Conservation (phyloP, 2,113 vertebrate species). For the Eptesicus fuscus region DNA sequence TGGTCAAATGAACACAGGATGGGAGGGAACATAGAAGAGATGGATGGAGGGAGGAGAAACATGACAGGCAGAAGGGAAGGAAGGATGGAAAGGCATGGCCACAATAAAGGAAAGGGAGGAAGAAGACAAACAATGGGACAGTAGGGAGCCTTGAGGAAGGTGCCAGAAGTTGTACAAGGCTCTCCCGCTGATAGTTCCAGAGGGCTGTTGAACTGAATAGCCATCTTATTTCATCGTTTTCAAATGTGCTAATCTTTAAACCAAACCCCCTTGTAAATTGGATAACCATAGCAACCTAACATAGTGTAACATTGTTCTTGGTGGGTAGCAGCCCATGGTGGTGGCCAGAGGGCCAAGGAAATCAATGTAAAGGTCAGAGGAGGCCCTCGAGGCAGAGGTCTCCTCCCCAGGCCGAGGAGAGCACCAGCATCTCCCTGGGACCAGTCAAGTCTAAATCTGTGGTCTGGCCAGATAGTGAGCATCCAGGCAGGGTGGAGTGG, state of each 20-base stretch:
- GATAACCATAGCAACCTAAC: conserved; percentile 1
- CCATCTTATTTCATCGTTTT: background rate
- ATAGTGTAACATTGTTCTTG: background rate
- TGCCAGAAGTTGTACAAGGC: background rate
- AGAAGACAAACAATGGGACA: background rate
- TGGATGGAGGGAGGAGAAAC: background rate
- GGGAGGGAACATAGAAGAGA: background rate
- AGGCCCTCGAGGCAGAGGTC: background rate
- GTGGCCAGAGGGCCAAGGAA: background rate
- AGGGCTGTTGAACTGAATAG: background rate
- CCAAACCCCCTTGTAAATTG: conserved; percentile 10
- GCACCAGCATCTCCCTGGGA: background rate
- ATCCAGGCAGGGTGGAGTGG: background rate
- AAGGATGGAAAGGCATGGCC: background rate
- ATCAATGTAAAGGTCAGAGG: background rate
- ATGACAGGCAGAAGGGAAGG: background rate
- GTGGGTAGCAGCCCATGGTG: background rate
- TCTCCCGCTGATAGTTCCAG: background rate
- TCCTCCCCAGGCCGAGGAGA: background rate
- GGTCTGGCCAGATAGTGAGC: background rate
- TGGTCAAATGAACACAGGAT: background rate
- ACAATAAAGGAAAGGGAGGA: background rate
- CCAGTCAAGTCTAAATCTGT: background rate
- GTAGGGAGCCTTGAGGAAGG: background rate
- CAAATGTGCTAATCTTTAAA: background rate